These are phyloP conservation scores for Nasua narica DNA, from an alignment of 2,797 vertebrate species.

Conservation along the genomic window DNA sequence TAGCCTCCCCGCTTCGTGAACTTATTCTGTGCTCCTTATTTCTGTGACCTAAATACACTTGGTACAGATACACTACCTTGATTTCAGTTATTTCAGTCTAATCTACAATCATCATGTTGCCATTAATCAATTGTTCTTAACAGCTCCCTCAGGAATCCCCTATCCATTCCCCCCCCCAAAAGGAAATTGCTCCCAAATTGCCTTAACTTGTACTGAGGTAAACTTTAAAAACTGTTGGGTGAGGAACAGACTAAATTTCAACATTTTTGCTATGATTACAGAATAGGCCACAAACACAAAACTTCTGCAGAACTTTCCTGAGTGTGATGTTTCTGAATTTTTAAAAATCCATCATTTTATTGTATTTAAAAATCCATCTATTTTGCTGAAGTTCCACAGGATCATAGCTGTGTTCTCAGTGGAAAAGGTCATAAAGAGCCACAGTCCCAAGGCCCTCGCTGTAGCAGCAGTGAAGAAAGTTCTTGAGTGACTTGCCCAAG, in stretches of 20 bases:
- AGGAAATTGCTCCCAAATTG: conserved; percentile 42
- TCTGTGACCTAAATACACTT: neutral
- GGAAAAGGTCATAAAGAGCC: neutral
- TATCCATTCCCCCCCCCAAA: rapidly evolving
- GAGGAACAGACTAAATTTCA: neutral
- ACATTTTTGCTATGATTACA: conserved; percentile 11
- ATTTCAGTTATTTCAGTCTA: neutral
- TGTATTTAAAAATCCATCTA: conserved; percentile 2
- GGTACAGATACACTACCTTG: neutral
- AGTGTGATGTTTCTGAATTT: conserved; percentile 65
- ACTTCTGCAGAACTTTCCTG: conserved; percentile 67
- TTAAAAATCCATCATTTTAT: neutral
- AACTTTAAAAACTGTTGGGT: conserved; percentile 6
- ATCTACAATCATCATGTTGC: conserved; percentile 17
- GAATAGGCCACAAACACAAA: conserved; percentile 50
- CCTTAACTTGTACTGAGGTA: conserved; percentile 39
- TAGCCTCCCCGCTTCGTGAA: neutral
- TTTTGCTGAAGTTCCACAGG: neutral
- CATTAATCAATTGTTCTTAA: conserved; percentile 32
- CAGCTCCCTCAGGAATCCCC: neutral
- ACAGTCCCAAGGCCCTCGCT: neutral
- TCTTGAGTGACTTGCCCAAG: neutral
- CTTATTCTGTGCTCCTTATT: neutral
- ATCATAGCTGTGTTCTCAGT: neutral
- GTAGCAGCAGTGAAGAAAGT: neutral